A percentile compares a stretch with the other conserved stretches of the same genome.
phyloP scores from a whole-genome alignment of 2,113 vertebrate species.

The Fregetta grallaria region DNA sequence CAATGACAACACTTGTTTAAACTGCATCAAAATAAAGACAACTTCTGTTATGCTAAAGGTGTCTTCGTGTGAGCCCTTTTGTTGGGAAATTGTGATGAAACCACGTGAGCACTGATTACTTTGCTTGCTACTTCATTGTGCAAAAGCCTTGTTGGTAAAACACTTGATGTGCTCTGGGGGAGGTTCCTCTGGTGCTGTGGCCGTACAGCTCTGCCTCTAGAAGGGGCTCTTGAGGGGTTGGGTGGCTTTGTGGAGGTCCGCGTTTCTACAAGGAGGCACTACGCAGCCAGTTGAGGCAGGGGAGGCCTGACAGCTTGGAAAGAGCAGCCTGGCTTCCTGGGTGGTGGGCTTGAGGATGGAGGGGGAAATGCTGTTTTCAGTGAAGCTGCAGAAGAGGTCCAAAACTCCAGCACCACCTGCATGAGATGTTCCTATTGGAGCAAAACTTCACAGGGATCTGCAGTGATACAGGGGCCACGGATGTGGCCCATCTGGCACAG shows the following conservation, averaged over 20 bases:
- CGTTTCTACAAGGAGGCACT: not conserved
- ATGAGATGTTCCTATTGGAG: not conserved
- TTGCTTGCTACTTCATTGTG: not conserved
- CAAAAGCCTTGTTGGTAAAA: not conserved
- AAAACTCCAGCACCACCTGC: not conserved
- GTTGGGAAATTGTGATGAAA: not conserved
- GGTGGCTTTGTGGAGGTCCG: not conserved
- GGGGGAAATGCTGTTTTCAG: not conserved
- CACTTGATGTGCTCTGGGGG: accelerated
- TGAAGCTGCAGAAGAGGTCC: not conserved
- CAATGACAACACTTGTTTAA: not conserved
- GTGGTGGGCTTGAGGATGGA: not conserved
- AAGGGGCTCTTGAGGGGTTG: not conserved
- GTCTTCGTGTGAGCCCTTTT: not conserved
- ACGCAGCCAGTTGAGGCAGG: not conserved
- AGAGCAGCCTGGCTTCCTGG: not conserved
- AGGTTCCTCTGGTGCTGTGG: not conserved
- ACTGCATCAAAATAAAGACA: not conserved
- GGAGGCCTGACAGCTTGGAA: not conserved
- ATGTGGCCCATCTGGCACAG: not conserved
- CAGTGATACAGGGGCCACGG: not conserved
- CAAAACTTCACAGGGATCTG: not conserved
- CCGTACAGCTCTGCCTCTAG: not conserved
- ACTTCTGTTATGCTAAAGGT: not conserved
- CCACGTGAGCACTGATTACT: not conserved